Percentiles rank a stretch among this genome's conserved stretches.
Conservation (phyloP, 1,140 invertebrate genomes). For the Schlechtendalia chinensis region DNA sequence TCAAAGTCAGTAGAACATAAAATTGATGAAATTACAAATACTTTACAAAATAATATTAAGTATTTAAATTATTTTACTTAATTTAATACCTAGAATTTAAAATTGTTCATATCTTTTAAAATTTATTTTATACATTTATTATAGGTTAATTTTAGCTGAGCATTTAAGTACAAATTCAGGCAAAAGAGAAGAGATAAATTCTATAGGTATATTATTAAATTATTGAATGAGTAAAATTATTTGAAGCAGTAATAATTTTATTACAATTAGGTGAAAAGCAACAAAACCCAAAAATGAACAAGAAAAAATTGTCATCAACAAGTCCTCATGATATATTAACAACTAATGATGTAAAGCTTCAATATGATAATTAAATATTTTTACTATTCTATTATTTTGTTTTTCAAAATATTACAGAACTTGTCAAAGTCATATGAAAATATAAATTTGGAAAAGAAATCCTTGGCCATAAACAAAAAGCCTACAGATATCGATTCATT, state of each 20-base stretch:
- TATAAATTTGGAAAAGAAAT: neutral
- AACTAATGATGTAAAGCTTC: conserved; percentile 5
- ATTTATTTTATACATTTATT: neutral
- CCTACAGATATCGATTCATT: conserved; percentile 2
- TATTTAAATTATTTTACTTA: conserved; percentile 1
- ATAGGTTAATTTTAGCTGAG: neutral
- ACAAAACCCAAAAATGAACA: neutral
- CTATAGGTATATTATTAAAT: neutral
- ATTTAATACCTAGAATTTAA: neutral
- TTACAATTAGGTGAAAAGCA: conserved; percentile 6
- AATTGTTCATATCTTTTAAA: neutral
- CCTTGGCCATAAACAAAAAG: too few relatives aligned
- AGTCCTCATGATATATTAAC: neutral
- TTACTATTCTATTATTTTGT: neutral
- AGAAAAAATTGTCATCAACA: neutral
- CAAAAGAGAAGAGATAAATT: neutral
- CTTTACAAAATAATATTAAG: neutral
- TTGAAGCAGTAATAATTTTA: neutral
- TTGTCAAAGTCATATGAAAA: neutral
- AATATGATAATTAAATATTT: too few relatives aligned
- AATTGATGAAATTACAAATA: neutral
- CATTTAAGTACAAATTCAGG: neutral
- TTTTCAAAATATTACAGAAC: conserved; percentile 14
- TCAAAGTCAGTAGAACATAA: neutral
- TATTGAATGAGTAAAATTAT: too few relatives aligned